Conservation (phyloP, 2,113 vertebrate genomes). For the Alethe castanea region DNA sequence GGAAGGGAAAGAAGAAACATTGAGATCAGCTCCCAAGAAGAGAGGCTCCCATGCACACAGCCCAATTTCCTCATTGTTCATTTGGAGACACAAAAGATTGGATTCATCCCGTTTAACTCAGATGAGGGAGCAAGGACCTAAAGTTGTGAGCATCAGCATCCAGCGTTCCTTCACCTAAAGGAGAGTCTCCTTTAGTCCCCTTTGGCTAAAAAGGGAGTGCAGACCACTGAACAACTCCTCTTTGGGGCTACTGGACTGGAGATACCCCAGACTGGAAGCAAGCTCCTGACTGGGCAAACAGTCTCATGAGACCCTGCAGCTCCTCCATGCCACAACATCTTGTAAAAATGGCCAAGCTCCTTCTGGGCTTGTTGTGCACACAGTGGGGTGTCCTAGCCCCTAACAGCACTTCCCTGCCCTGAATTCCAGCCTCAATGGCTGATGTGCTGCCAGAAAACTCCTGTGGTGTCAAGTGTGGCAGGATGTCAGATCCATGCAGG, state of each 20-base stretch:
- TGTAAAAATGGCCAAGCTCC: not conserved
- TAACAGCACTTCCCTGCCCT: not conserved
- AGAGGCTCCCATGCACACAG: rapidly evolving
- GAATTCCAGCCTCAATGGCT: not conserved
- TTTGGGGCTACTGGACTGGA: not conserved
- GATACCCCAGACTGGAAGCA: not conserved
- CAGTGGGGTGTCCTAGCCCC: not conserved
- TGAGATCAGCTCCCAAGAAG: not conserved
- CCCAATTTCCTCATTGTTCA: not conserved
- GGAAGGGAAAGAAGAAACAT: not conserved
- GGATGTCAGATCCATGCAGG: not conserved
- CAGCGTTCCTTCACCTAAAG: not conserved
- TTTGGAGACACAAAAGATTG: not conserved
- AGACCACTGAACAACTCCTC: not conserved
- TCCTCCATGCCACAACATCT: not conserved
- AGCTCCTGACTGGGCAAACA: not conserved
- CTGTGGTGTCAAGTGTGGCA: not conserved
- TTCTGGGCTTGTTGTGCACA: not conserved
- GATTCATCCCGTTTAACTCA: not conserved
- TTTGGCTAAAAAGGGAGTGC: not conserved
- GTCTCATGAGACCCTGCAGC: not conserved
- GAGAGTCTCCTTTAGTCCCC: not conserved
- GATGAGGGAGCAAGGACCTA: not conserved
- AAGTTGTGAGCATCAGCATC: not conserved
- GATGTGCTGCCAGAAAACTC: not conserved